phyloP scores from a whole-genome alignment of 1,140 invertebrate genomes.

The Pachypeltis micranthus region DNA sequence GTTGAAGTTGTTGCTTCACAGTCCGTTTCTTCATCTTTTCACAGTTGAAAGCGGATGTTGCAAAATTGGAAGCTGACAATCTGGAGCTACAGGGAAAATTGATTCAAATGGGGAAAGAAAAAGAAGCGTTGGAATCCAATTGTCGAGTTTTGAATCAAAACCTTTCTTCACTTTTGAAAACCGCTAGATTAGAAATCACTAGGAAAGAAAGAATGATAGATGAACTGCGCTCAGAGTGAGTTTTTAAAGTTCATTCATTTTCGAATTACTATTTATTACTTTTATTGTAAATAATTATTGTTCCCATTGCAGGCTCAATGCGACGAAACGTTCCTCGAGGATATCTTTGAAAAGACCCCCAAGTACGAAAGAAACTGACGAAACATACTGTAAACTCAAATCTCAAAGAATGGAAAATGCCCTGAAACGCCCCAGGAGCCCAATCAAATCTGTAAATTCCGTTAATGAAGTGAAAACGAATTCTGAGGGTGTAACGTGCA shows the following conservation, averaged over 20 bases:
- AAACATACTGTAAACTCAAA: neutral
- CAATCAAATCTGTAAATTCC: no score
- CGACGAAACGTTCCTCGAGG: no score
- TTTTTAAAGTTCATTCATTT: neutral
- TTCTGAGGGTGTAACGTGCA: no score
- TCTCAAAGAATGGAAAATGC: neutral
- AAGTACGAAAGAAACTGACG: neutral
- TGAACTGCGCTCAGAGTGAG: neutral
- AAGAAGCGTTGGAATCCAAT: neutral
- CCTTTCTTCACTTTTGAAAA: constrained; percentile 1
- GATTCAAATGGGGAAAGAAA: neutral
- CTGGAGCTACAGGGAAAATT: neutral
- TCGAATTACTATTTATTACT: neutral
- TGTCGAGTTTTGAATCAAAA: neutral
- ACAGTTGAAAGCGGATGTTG: neutral
- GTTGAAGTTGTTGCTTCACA: neutral
- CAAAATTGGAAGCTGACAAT: neutral
- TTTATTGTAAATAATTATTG: neutral
- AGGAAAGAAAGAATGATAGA: constrained; percentile 2
- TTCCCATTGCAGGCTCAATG: no score
- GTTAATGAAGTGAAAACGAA: no score
- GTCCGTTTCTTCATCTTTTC: neutral
- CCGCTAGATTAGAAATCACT: neutral
- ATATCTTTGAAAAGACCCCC: no score
- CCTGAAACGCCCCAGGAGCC: no score